Evolutionary conservation across 1,140 invertebrate species (phyloP).

Genomic region (Camponotus pennsylvanicus): DNA sequence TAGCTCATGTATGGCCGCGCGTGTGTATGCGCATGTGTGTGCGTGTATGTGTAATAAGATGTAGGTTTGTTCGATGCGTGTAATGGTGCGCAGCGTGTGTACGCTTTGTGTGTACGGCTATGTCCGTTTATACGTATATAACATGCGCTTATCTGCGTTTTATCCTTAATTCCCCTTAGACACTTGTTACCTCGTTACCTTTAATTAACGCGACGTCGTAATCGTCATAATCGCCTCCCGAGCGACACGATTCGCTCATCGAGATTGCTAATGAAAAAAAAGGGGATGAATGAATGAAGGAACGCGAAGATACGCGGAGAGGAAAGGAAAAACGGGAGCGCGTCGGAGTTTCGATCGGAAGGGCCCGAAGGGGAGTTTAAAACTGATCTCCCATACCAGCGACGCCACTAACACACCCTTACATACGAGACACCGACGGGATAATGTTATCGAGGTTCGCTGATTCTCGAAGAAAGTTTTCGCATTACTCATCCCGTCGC

Average conservation of each 20-base stretch:
- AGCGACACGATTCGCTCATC: slow-evolving; percentile 29
- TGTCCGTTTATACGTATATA: slow-evolving; percentile 63
- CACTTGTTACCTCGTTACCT: slow-evolving; percentile 39
- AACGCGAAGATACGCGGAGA: slow-evolving; percentile 22
- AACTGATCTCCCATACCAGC: neutral
- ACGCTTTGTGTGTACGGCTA: slow-evolving; percentile 40
- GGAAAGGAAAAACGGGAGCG: slow-evolving; percentile 38
- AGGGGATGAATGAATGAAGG: slow-evolving; percentile 13
- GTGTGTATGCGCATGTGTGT: slow-evolving; percentile 38
- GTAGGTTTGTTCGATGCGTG: slow-evolving; percentile 5
- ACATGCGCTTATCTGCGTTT: slow-evolving; percentile 42
- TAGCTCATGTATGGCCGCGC: slow-evolving; percentile 29
- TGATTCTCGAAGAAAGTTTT: neutral
- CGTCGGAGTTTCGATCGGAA: slow-evolving; percentile 41
- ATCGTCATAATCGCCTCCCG: slow-evolving; percentile 32
- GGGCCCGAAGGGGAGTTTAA: neutral
- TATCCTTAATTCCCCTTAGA: slow-evolving; percentile 46
- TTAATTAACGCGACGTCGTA: slow-evolving; percentile 46
- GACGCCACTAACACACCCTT: neutral
- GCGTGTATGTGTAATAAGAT: slow-evolving; percentile 50
- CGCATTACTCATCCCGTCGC: slow-evolving; percentile 6
- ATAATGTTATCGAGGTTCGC: slow-evolving; percentile 21
- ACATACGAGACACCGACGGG: slow-evolving; percentile 21
- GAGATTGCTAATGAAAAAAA: slow-evolving; percentile 1
- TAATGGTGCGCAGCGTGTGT: neutral